Evolutionary conservation across 1,140 invertebrate genomes (phyloP), one percentile per base, ranked within the genome.

Genomic region (Agrilus planipennis): DNA sequence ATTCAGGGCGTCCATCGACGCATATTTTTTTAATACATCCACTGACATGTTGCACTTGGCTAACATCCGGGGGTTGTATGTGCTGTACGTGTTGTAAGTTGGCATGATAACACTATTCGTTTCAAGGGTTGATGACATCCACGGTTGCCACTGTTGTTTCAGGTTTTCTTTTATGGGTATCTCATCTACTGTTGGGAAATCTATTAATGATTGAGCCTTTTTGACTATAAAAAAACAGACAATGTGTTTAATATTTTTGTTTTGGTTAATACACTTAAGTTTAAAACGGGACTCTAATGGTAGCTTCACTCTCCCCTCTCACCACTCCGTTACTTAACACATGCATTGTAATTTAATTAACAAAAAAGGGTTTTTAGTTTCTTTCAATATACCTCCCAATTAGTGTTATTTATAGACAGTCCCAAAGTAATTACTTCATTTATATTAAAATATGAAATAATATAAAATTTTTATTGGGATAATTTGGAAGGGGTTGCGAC

Each of bases 121-220:
- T 27, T 53, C 45, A 14, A 46, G 48, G 17, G 52, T 40, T 1
- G 49, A 44, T 6, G 49, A 45, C 18, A 50, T 40, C 50, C 49
- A 54, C 5, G 53, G 49, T 21, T 52, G 43, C 12, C 41, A 40
- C 7, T 49, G 38, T 17, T 34, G 15, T 19, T 39, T 10, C n/a
- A 38, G 23, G 18, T 50, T 39, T 25, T 45, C 27, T 12, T 46
- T 22, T 17, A 44, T 29, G 14, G 42, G 16, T n/a, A 39, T 29
- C 4, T 60, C 53, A 23, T 55, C 67, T 69, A 42, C n/a, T 7
- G 44, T 42, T 15, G 69, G 58, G 1, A 74, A 57, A 43, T 74
- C 72, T 40, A 71, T 67, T 63, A 74, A 65, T 3, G 71, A 73
- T 31, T 71, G 69, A 2, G 70, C 46, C 46, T 61, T 66, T 58